Evolutionary conservation across 2,113 vertebrate genomes (phyloP), one percentile per base, ranked within the genome.

Genomic region (Thunnus maccoyii): DNA sequence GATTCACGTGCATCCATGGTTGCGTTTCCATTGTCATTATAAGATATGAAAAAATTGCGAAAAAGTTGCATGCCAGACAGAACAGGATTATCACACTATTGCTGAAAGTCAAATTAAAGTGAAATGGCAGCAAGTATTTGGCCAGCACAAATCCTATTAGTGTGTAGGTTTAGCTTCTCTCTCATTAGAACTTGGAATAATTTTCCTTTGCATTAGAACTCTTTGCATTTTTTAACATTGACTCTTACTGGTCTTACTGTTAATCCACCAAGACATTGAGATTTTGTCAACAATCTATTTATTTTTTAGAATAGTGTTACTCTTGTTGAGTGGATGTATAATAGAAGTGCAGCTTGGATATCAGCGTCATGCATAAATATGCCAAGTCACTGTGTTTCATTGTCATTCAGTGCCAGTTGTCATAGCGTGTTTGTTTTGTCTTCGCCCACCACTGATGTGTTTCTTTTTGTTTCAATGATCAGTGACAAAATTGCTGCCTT

Each of bases 351-450:
- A 50, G 58, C 52, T 22, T 58, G 30, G 17, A 12, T 44, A 30
- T 41, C 10, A 4, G 76, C 72, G 27, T 27, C 27, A 58, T 65
- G 68, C 50, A 44, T 51, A 56, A 68, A 69, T 63, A 73, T 36
- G 41, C 16, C 18, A 20, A 27, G 20, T 55, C 3, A 12, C 68
- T 55, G 2, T 1, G 27, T 30, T 56, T 74, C 32, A 65, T 47
- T 47, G 47, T 46, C 41, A 14, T 22, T 50, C 55, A 60, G 30
- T 52, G 32, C 32, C 32, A 12, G 48, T 9, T 62, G 32, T 52
- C 46, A 15, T 5, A 16, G 11, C 30, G 20, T 32, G 46, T 51
- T 63, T 68, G 25, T 72, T 68, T 61, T 63, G 27, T 46, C 16
- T 3, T 30, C n/a, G 10, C 30, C 10, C 46, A 8, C 30, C 10